A percentile compares a stretch with the other conserved stretches of the same genome.
Evolutionary conservation across 23 tunicate genomes (phyloP).

Genomic region (Ciona savignyi): DNA sequence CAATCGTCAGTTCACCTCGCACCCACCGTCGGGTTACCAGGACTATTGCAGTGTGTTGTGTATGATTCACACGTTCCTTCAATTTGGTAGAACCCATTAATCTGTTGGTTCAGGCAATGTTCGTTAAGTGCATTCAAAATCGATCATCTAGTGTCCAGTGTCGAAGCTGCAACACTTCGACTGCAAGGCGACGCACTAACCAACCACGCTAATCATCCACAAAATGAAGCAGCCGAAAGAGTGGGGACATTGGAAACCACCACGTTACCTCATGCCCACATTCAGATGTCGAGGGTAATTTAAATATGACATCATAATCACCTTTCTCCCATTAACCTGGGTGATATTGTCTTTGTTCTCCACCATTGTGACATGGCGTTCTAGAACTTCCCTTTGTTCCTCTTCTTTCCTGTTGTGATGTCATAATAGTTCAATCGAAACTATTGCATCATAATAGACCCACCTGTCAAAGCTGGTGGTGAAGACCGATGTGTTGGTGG

Average conservation of each 20-base stretch:
- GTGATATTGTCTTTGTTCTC: slow-evolving; percentile 31
- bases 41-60: too few species aligned
- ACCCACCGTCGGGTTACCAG: too few species aligned
- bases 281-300: not conserved
- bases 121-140: not conserved
- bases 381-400: slow-evolving; percentile 16
- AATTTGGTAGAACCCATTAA: not conserved
- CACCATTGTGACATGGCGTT: slow-evolving; percentile 87
- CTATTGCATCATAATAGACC: not conserved
- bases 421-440: not conserved
- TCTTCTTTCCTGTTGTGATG: slow-evolving; percentile 15
- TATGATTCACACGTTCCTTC: too few species aligned
- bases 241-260: not conserved
- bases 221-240: not conserved
- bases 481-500: slow-evolving; percentile 17
- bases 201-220: too few species aligned
- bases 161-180: too few species aligned
- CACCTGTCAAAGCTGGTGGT: slow-evolving; percentile 10
- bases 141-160: too few species aligned
- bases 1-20: too few species aligned
- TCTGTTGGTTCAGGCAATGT: not conserved
- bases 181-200: too few species aligned
- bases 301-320: not conserved
- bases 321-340: slow-evolving; percentile 18
- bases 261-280: not conserved